Evolutionary conservation across 2,113 vertebrate species (phyloP), one percentile per base, ranked within the genome.

Genomic region (Amblyornis subalaris): DNA sequence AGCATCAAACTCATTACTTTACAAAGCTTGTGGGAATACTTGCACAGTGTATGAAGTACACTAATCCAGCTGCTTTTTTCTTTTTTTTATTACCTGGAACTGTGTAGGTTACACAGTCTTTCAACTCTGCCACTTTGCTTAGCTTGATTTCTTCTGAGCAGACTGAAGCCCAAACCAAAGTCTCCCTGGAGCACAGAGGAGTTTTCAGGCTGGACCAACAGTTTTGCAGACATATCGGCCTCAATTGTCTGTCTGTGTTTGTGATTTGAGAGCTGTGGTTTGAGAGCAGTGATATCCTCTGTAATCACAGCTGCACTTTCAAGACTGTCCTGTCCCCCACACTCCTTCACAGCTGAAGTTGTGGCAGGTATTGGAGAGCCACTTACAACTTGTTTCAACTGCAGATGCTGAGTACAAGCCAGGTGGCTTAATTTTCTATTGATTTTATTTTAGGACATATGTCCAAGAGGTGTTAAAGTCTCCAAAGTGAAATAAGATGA

Each of bases 1-100:
- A 66, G 84, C 91, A 65, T 85, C 71, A 85, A 93, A 85, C 28
- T 85, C 81, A 79, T 72, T 91, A 53, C 62, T 85, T 88, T 79
- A 45, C 54, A 81, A 94, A 93, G 12, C 33, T 2, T 15, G 3
- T 50, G 67, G 77, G 74, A 89, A 73, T 87, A 76, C 38, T 79
- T 73, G 23, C 38, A 57, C 24, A 24, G 65, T 1, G 1, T 65
- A 72, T 36, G 57, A 96, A 87, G 90, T 50, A 21, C 50, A 77
- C 45, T 90, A 85, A 94, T 81, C 38, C 51, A 73, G 40, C 3
- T 18, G 0, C 40, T 88, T 55, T 61, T 57, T 71, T 10, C 7
- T 29, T 7, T 61, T 61, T 71, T 73, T 81, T 69, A 44, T 87
- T 87, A 58, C 66, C 53, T 92, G 77, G 26, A 72, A 72, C 42